Percentiles rank a stretch among this genome's conserved stretches.
Evolutionary conservation across 2,113 vertebrate genomes (phyloP).

Genomic region (Aphelocoma coerulescens): DNA sequence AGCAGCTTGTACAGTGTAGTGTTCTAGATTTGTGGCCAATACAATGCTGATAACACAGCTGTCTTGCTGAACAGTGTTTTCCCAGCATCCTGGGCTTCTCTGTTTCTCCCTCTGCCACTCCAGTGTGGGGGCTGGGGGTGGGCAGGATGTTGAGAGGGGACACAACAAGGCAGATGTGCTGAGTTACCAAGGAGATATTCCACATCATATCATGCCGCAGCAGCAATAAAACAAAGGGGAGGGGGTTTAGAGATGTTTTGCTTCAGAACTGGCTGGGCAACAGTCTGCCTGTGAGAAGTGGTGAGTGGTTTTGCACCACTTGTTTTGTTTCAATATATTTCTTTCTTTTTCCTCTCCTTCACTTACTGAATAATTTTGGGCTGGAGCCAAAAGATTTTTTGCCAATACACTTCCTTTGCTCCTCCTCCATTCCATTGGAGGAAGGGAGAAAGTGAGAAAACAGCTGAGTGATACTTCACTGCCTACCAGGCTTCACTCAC

Average conservation of each 20-base stretch:
- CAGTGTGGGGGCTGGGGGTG: too few relatives aligned
- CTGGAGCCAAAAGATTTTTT: background rate
- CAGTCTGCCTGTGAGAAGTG: fast-evolving
- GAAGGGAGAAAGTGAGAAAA: fast-evolving
- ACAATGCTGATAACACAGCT: background rate
- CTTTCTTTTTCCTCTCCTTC: background rate
- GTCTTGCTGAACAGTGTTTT: background rate
- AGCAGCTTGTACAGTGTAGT: background rate
- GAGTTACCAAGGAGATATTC: background rate
- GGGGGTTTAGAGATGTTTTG: fast-evolving
- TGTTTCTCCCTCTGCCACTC: background rate
- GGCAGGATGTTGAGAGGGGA: background rate
- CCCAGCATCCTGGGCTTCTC: background rate
- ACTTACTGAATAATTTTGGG: background rate
- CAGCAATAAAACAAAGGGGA: background rate
- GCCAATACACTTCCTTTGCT: background rate
- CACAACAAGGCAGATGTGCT: background rate
- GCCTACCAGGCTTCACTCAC: background rate
- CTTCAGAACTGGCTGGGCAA: background rate
- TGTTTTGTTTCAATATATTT: background rate
- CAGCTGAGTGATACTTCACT: background rate
- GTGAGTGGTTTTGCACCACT: background rate
- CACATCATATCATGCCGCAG: fast-evolving
- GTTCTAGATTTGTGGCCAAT: background rate
- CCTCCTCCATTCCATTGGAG: fast-evolving